Evolutionary conservation across 1,140 invertebrate genomes (phyloP), one percentile per base, ranked within the genome.

Genomic region (Meteorus sp.): DNA sequence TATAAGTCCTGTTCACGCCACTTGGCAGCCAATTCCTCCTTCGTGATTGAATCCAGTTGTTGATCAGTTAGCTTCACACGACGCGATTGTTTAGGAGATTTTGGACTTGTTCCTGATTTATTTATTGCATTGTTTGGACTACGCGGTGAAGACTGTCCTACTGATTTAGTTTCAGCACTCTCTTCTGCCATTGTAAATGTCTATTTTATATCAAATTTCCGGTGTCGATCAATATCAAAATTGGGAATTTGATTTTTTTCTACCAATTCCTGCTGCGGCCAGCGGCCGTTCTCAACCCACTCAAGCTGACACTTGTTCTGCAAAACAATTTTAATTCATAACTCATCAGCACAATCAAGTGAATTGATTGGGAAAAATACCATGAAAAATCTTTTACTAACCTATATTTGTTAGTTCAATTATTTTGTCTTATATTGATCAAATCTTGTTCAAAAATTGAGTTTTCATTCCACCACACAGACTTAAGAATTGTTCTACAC

Each of bases 1-100:
- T 83, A 83, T 52, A 80, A 75, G 57, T 83, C 82, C 73, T 83
- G 79, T 70, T 82, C 79, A 56, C 74, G 73, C 82, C 82, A 83
- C 64, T 81, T 82, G 59, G 75, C 73, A 56, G 78, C 68, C 55
- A 84, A 69, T 60, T 84, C 82, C 47, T 84, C 81, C 71, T 78
- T 83, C 35, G 73, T 76, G 45, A 83, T 65, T 44, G 60, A 69
- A 41, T 82, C 79, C 63, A 84, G 67, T 45, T 83, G 79, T 61
- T 82, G 79, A 25, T 77, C 75, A n/a, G 73, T 78, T 45, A 83
- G 63, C 58, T 80, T 79, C 11, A 82, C 64, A 15, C 75, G 73
- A 19, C 77, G 75, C 17, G 71, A 53, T 51, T 74, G 76, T 9
- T 70, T 72, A 2, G 77, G 77, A 2, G 76, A 78, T 7, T 68